These are phyloP conservation scores for Isoperla grammatica DNA, from an alignment of 2,888 invertebrate genomes.

Conservation along the genomic window DNA sequence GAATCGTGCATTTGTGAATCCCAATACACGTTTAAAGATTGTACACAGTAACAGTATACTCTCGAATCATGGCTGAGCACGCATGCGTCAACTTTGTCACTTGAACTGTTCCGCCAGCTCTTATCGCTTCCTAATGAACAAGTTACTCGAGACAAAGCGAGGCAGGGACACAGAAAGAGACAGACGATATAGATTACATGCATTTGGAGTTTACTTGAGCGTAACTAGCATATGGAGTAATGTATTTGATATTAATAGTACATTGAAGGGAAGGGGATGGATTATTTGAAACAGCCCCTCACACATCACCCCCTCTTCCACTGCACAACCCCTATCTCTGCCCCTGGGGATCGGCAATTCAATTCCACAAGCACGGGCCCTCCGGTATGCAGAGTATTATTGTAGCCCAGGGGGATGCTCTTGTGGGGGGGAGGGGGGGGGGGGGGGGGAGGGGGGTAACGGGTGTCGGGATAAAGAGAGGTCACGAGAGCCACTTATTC, in stretches of 20 bases:
- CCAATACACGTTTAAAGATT: too few relatives aligned
- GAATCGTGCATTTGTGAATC: too few relatives aligned
- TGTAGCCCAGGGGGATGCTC: slow-evolving; percentile 7
- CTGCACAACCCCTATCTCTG: neutral
- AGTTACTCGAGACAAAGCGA: too few relatives aligned
- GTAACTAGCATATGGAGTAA: too few relatives aligned
- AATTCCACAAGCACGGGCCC: slow-evolving; percentile 13
- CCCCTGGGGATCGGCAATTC: slow-evolving; percentile 11
- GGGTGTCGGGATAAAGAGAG: slow-evolving; percentile 15
- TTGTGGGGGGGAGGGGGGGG: neutral
- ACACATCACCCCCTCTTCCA: neutral
- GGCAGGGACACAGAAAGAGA: too few relatives aligned
- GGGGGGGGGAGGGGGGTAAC: slow-evolving; percentile 12
- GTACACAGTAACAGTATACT: too few relatives aligned
- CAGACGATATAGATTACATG: too few relatives aligned
- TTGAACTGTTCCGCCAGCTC: too few relatives aligned
- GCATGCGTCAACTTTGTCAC: too few relatives aligned
- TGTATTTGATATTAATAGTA: slow-evolving; percentile 1
- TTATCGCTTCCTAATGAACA: too few relatives aligned
- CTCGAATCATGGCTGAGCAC: too few relatives aligned
- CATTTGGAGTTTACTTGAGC: too few relatives aligned
- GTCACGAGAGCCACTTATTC: slow-evolving; percentile 17
- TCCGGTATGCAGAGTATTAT: slow-evolving; percentile 7
- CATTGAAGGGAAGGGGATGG: slow-evolving; percentile 8
- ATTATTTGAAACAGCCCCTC: slow-evolving; percentile 16